Conservation (phyloP, 1,140 invertebrate genomes). For the Planococcus citri region DNA sequence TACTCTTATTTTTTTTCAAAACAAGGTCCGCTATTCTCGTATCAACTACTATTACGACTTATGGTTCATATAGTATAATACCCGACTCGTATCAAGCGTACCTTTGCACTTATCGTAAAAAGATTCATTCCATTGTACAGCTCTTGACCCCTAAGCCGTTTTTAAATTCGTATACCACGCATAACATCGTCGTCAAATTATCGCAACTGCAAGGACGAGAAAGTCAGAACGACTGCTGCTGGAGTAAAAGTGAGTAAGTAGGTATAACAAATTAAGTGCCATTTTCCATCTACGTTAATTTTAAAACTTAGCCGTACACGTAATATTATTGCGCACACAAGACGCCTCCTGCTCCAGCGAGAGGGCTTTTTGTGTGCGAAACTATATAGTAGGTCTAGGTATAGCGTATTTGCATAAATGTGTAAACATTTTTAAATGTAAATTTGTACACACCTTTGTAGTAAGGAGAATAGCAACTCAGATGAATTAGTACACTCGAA, state of each 20-base stretch:
- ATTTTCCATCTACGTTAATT: not conserved
- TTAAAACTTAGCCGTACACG: not conserved
- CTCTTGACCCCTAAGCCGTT: not conserved
- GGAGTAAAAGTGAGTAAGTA: no score
- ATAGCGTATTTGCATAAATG: not conserved
- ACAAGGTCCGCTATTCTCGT: not conserved
- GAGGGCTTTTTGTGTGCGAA: not conserved
- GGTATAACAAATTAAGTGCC: no score
- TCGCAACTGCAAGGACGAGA: not conserved
- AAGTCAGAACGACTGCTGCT: no score
- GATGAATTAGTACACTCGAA: not conserved
- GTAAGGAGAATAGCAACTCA: no score
- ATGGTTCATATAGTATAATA: no score
- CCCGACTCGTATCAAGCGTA: not conserved
- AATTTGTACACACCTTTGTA: not conserved
- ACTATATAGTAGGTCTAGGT: no score
- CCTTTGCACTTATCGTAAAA: conserved; percentile 6
- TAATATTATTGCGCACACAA: not conserved
- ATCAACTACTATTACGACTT: not conserved
- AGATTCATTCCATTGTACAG: not conserved
- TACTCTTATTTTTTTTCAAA: no score
- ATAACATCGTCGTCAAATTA: not conserved
- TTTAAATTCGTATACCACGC: not conserved
- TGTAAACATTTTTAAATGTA: conserved; percentile 8
- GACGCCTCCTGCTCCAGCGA: not conserved